Conservation (phyloP, 2,888 invertebrate species). For the Noctua janthina region DNA sequence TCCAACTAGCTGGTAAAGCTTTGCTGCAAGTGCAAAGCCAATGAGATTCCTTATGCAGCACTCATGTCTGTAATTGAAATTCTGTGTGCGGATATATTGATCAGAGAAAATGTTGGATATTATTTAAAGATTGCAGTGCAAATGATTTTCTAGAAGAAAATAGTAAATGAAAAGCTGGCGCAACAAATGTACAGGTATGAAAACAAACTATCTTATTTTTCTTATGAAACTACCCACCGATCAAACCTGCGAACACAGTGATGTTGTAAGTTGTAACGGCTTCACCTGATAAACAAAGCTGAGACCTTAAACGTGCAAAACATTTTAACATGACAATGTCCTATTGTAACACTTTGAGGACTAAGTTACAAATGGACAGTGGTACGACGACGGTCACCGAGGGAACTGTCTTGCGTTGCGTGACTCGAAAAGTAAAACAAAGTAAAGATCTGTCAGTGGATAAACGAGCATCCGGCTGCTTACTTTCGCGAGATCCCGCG, state of each 20-base stretch:
- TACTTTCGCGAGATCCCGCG: conserved; percentile 72
- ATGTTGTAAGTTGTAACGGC: not conserved
- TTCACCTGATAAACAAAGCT: not conserved
- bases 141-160: not conserved
- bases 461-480: conserved; percentile 76
- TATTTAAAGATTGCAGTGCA: not conserved
- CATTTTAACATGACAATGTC: not conserved
- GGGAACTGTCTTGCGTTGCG: conserved; percentile 63
- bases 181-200: not conserved
- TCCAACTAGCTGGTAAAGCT: conserved; percentile 59
- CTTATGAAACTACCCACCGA: not conserved
- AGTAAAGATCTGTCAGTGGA: conserved; percentile 75
- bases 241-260: not conserved
- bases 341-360: conserved; percentile 20
- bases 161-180: not conserved
- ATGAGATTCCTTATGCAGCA: conserved; percentile 49
- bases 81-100: not conserved
- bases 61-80: conserved; percentile 40
- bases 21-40: conserved; percentile 62
- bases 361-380: conserved; percentile 37
- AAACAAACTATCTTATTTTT: not conserved
- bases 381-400: conserved; percentile 51
- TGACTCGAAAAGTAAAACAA: conserved; percentile 76
- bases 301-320: not conserved
- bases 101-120: not conserved